phyloP scores from a whole-genome alignment of 2,888 invertebrate genomes.

The Margaritifera margaritifera region DNA sequence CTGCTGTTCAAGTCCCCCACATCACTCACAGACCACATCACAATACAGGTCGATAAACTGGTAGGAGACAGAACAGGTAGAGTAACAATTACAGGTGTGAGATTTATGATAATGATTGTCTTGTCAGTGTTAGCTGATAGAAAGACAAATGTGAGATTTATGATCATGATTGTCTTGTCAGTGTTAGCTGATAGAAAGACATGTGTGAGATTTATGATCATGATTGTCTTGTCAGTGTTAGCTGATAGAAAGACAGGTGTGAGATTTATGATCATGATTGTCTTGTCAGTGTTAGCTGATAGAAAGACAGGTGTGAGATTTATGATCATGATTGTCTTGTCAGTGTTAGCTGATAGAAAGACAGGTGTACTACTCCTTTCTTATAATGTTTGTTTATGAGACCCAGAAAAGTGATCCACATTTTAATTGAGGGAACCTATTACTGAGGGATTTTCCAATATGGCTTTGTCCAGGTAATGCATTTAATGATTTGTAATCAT shows the following conservation, averaged over 20 bases:
- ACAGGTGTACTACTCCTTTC: neutral
- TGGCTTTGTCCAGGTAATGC: too few species aligned
- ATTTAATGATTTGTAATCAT: too few species aligned
- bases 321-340: neutral
- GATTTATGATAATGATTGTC: neutral
- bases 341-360: neutral
- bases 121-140: neutral
- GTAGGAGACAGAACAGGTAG: conserved; percentile 56
- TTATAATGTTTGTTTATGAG: too few species aligned
- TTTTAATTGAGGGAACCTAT: too few species aligned
- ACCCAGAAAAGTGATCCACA: too few species aligned
- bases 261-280: neutral
- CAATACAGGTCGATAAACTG: conserved; percentile 32
- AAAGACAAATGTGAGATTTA: neutral
- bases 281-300: neutral
- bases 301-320: neutral
- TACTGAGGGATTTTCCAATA: too few species aligned
- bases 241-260: too few species aligned
- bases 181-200: neutral
- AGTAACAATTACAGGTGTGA: neutral
- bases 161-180: neutral
- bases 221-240: neutral
- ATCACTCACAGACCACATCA: conserved; percentile 17
- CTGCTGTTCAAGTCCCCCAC: conserved; percentile 41
- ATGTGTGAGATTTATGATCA: neutral